Evolutionary conservation across 2,113 vertebrate species (phyloP).

Genomic region (Archilochus colubris): DNA sequence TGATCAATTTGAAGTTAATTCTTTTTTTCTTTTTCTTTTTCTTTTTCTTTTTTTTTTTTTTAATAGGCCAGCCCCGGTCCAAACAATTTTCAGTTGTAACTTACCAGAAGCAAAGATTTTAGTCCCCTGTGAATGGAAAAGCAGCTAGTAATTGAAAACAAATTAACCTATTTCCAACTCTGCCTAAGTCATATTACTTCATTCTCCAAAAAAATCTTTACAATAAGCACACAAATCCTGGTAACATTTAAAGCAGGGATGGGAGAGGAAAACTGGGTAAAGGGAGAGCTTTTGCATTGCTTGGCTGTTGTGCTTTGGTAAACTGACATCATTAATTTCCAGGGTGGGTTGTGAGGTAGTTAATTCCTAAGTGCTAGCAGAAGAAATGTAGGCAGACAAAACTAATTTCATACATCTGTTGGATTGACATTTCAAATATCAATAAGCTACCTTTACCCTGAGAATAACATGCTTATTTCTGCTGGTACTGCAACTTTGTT

Average conservation of each 20-base stretch:
- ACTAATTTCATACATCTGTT: neutral
- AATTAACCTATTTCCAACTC: slow-evolving; percentile 47
- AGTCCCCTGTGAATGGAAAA: slow-evolving; percentile 27
- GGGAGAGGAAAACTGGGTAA: neutral
- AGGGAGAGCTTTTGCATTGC: neutral
- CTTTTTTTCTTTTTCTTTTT: neutral
- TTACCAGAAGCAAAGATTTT: slow-evolving; percentile 1
- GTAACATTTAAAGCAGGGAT: neutral
- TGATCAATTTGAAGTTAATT: neutral
- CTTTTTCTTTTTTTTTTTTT: no score
- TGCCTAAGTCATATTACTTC: neutral
- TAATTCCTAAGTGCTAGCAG: neutral
- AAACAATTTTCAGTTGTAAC: slow-evolving; percentile 20
- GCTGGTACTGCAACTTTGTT: neutral
- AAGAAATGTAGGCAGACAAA: neutral
- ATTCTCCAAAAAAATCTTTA: slow-evolving; percentile 27
- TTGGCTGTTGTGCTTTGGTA: neutral
- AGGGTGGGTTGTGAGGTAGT: neutral
- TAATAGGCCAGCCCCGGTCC: neutral
- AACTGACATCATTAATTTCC: neutral
- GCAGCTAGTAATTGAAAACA: slow-evolving; percentile 35
- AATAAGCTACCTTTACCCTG: neutral
- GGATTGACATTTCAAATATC: neutral
- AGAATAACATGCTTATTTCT: neutral
- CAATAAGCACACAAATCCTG: neutral